Percentiles rank a stretch among this genome's conserved stretches.
Conservation (phyloP, 1,140 invertebrate species). For the Bathynomus jamesi region DNA sequence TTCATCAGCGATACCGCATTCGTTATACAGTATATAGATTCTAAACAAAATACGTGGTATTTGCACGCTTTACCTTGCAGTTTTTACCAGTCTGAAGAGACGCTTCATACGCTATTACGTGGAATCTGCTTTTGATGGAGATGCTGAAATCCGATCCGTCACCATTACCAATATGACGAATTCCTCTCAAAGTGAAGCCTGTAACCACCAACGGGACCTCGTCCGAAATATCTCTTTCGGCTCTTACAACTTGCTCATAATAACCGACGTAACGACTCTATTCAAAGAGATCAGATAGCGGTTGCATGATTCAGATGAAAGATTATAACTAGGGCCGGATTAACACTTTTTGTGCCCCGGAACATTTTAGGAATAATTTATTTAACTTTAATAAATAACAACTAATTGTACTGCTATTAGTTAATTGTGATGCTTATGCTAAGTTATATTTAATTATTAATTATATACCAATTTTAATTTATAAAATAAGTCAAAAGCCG, state of each 20-base stretch:
- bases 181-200: slow-evolving; percentile 43
- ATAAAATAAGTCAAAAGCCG: too few species aligned
- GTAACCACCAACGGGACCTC: slow-evolving; percentile 43
- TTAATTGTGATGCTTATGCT: too few species aligned
- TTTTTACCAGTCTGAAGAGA: slow-evolving; percentile 43
- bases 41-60: too few species aligned
- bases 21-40: background rate
- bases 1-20: background rate
- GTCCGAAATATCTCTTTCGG: slow-evolving; percentile 44
- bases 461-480: too few species aligned
- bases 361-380: too few species aligned
- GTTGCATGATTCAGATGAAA: too few species aligned
- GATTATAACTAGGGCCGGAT: too few species aligned
- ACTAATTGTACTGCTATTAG: too few species aligned
- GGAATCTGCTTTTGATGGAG: slow-evolving; percentile 41
- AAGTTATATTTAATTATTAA: too few species aligned
- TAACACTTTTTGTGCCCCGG: too few species aligned
- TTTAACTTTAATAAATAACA: too few species aligned
- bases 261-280: slow-evolving; percentile 53
- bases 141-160: slow-evolving; percentile 48
- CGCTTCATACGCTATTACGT: slow-evolving; percentile 43
- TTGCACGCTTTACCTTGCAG: slow-evolving; percentile 47
- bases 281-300: too few species aligned
- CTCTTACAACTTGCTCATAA: slow-evolving; percentile 48
- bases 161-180: slow-evolving; percentile 45